Evolutionary conservation across 2,113 vertebrate species (phyloP).

Genomic region (Odontophorus gujanensis): DNA sequence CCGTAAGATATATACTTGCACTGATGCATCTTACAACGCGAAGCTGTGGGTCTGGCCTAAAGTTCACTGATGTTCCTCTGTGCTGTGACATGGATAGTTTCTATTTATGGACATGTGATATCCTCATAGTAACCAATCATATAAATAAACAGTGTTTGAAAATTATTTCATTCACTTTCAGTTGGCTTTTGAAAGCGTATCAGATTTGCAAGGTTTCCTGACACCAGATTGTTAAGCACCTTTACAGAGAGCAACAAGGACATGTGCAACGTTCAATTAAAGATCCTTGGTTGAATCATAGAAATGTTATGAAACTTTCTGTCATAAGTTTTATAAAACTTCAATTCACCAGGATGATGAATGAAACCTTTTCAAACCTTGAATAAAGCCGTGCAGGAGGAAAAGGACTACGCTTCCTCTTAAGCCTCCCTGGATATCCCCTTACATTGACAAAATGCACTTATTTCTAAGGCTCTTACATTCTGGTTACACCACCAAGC

Average conservation of each 20-base stretch:
- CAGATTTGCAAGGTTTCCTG: background rate
- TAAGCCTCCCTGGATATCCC: background rate
- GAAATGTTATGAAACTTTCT: background rate
- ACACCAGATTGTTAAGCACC: background rate
- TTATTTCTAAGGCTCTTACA: background rate
- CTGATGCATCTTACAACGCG: background rate
- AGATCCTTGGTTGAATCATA: background rate
- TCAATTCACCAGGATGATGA: background rate
- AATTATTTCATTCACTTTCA: background rate
- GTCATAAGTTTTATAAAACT: background rate
- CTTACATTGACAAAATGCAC: background rate
- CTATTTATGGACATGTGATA: rapidly evolving
- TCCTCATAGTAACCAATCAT: background rate
- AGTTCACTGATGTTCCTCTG: background rate
- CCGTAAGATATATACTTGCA: background rate
- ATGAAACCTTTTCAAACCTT: background rate
- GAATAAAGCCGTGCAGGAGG: background rate
- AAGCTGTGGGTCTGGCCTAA: background rate
- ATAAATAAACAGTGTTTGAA: background rate
- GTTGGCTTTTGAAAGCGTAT: background rate
- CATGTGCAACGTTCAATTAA: background rate
- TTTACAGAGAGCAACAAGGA: background rate
- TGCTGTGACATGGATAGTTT: background rate
- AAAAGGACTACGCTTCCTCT: background rate
- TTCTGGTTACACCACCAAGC: background rate